These are phyloP conservation scores for Spilogale gracilis DNA, from an alignment of 2,113 vertebrate species.

Conservation along the genomic window DNA sequence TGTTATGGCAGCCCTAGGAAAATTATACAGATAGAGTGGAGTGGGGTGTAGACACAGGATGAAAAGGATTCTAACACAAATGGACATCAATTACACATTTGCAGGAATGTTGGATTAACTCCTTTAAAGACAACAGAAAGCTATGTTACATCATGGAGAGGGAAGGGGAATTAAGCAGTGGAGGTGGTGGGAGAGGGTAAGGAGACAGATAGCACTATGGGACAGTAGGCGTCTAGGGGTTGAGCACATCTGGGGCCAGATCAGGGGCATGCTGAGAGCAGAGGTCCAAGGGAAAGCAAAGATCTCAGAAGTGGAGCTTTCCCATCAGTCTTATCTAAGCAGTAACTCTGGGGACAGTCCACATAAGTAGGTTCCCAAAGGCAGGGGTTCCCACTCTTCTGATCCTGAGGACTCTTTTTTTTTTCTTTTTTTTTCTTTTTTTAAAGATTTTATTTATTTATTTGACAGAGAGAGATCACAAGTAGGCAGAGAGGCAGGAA, in stretches of 20 bases:
- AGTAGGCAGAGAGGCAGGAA: too few relatives aligned
- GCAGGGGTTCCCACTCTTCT: not conserved
- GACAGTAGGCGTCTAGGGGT: too few relatives aligned
- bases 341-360: not conserved
- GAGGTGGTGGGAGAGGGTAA: rapidly evolving
- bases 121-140: conserved; percentile 14
- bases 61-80: not conserved
- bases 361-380: not conserved
- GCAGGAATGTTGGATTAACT: not conserved
- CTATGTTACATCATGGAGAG: not conserved
- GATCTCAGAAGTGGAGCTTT: not conserved
- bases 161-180: not conserved
- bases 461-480: too few relatives aligned
- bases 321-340: not conserved
- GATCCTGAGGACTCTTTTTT: not conserved
- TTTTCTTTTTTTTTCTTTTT: not conserved
- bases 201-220: not conserved
- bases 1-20: not conserved
- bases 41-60: not conserved
- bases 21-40: not conserved
- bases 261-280: not conserved
- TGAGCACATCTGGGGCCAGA: not conserved
- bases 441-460: too few relatives aligned
- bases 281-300: not conserved
- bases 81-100: not conserved